These are phyloP conservation scores for Limenitis camilla DNA, from an alignment of 2,888 invertebrate species.

Conservation along the genomic window DNA sequence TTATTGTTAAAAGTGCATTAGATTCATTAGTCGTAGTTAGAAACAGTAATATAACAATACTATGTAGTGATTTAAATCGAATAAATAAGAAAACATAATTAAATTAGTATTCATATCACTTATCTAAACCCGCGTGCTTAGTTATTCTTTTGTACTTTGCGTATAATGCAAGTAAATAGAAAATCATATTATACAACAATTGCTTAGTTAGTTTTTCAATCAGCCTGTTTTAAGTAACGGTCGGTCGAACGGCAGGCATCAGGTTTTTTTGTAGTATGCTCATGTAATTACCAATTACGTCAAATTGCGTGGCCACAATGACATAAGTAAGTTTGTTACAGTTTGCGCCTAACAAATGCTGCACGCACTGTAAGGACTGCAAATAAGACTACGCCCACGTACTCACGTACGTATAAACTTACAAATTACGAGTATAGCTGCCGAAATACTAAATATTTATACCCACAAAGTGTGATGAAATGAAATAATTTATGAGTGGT, in stretches of 20 bases:
- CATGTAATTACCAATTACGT: constrained; percentile 67
- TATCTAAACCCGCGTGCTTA: too few species aligned
- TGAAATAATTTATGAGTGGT: too few species aligned
- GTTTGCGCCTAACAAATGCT: constrained; percentile 42
- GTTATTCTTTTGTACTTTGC: neutral
- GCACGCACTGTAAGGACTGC: constrained; percentile 24
- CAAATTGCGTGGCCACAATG: constrained; percentile 65
- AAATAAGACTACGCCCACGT: constrained; percentile 13
- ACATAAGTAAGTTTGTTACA: constrained; percentile 67
- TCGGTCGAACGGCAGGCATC: constrained; percentile 37
- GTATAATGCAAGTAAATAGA: constrained; percentile 10
- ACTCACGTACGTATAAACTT: neutral
- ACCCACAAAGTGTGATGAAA: constrained; percentile 6
- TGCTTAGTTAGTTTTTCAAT: constrained; percentile 42
- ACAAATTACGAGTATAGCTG: constrained; percentile 5
- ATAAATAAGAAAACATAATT: neutral
- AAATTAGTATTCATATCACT: too few species aligned
- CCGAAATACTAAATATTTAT: neutral
- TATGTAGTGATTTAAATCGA: too few species aligned
- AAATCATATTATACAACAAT: constrained; percentile 20
- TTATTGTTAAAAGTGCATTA: too few species aligned
- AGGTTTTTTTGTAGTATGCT: constrained; percentile 39
- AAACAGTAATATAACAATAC: too few species aligned
- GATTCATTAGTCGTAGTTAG: too few species aligned
- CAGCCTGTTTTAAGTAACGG: constrained; percentile 41